Conservation (phyloP, 2,797 vertebrate species). For the Podargus strigoides region DNA sequence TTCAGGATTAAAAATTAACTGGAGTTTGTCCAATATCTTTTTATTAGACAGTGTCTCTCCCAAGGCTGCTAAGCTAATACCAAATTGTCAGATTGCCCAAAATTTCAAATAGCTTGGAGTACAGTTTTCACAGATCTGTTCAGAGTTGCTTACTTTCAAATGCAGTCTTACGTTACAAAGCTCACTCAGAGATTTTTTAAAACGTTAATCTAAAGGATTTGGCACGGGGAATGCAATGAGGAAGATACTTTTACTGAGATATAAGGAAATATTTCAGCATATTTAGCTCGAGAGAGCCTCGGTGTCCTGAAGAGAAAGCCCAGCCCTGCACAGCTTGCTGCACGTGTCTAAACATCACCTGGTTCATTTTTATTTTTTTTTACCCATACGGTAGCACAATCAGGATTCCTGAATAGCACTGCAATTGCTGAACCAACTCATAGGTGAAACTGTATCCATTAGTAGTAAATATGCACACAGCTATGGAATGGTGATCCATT, state of each 20-base stretch:
- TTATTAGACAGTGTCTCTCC: constrained; percentile 56
- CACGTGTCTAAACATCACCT: background rate
- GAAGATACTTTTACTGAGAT: background rate
- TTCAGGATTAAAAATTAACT: constrained; percentile 70
- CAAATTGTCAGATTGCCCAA: constrained; percentile 51
- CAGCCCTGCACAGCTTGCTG: background rate
- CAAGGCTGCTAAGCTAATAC: constrained; percentile 49
- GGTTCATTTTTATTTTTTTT: background rate
- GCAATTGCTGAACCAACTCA: background rate
- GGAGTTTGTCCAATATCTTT: constrained; percentile 51
- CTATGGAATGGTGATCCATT: background rate
- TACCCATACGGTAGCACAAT: background rate
- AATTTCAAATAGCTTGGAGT: background rate
- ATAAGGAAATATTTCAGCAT: background rate
- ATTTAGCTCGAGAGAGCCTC: background rate
- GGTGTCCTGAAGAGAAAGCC: background rate
- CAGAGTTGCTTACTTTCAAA: background rate
- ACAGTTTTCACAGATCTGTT: background rate
- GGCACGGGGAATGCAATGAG: background rate
- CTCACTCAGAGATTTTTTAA: background rate
- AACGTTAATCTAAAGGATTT: background rate
- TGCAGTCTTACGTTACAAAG: background rate
- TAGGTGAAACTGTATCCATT: background rate
- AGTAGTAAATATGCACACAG: background rate
- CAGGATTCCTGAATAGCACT: background rate